Base-by-base conservation (phyloP, 1,140 invertebrate species). In the Apis dorsata region DNA sequence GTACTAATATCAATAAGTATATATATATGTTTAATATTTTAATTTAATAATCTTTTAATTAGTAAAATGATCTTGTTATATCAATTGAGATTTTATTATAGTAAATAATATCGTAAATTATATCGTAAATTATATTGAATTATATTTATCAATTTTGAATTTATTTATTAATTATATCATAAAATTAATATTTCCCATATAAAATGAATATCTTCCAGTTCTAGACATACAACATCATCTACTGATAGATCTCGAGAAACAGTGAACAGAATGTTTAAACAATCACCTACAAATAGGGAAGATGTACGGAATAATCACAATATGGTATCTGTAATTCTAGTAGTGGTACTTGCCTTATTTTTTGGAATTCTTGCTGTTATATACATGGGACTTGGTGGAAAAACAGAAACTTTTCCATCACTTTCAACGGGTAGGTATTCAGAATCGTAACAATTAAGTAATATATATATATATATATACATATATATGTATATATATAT, bases 311-410 rank as follows among this genome's bases (percentile, higher is more conserved):
- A 93, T 78, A 92, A 90, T 81, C 93, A 95, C 86, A 96, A 96
- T 88, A 91, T 96, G 68, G 94, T 96, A 21, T 96, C 96, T 3
- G 95, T 96, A 88, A 93, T 95, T 62, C 94, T 96, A 28, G 94
- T 96, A 81, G 94, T 93, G 15, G 92, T 95, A 59, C 94, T 95
- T 24, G 94, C 95, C 77, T 91, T 96, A 88, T 96, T 96, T 94
- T 96, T 97, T 93, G 93, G 95, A 89, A 91, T 94, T 84, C 92
- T 96, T 90, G 95, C 95, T 75, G 94, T 96, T 86, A 94, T 96
- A 92, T 96, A 96, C 92, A 94, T 96, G 91, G 95, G 96, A 87
- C 92, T 94, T 72, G 91, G 93, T 86, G 91, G 92, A 74, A 94
- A 94, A 90, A 82, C 88, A 21, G 93, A 94, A 4, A 90, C 80